Base-by-base conservation (phyloP, 2,888 invertebrate species). In the Mythimna loreyi region DNA sequence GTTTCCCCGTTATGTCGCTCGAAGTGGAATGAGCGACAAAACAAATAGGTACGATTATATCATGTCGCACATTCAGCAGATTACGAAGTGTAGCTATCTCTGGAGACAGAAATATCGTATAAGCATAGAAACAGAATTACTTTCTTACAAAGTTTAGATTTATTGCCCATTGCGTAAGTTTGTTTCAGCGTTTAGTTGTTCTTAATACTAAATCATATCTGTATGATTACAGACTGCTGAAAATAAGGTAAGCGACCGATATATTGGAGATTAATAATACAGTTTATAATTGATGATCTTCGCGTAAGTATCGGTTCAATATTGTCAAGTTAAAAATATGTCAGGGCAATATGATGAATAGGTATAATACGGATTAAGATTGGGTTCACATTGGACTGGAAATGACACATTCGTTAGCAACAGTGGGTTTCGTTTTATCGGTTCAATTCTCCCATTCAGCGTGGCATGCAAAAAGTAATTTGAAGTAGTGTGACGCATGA, bases 101-200 rank as follows among this genome's bases (percentile, higher is more conserved):
- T 85, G 83, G 89, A 89, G 90, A 92, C 90, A 90, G 88, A 89
- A 88, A 92, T 89, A 92, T 92, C 91, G 87, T 89, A 92, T 92
- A 92, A 89, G 92, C 90, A 92, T 90, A 90, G 91, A 90, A 90
- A 91, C 91, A 91, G 88, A 92, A 93, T 94, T 93, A 94, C 93
- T 93, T 94, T 92, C 92, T 92, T 92, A 87, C 90, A 90, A 94
- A 94, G 91, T 94, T 94, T 91, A 92, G 94, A 94, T 95, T 95
- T 95, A 95, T 95, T 92, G 92, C 89, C 87, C 88, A 91, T 91
- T 91, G 91, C 90, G 92, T 92, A 92, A 92, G 90, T 92, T 92
- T 80, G 86, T 88, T 92, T 90, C 88, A 91, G 89, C 89, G 90
- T 92, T 89, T 91, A 91, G 90, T 92, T 92, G 92, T 92, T 91